These are phyloP conservation scores for Microplitis manilae DNA, from an alignment of 2,888 invertebrate species.

Conservation along the genomic window DNA sequence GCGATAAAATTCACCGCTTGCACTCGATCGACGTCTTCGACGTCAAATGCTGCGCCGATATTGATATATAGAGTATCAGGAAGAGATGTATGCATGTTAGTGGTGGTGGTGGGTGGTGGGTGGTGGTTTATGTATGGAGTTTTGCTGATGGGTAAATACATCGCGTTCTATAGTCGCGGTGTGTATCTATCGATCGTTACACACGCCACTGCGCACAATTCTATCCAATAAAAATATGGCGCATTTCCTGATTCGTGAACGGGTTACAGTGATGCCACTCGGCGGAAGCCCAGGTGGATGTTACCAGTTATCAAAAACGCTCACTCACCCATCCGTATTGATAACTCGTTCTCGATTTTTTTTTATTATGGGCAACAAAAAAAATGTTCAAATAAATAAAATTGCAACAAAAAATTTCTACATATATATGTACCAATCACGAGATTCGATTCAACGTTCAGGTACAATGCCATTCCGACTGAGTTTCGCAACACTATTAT, in stretches of 20 bases:
- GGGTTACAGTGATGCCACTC: slow-evolving; percentile 24
- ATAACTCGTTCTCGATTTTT: neutral
- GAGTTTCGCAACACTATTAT: neutral
- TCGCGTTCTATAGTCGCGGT: slow-evolving; percentile 23
- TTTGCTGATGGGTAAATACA: slow-evolving; percentile 35
- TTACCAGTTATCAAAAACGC: slow-evolving; percentile 14
- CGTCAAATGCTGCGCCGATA: slow-evolving; percentile 31
- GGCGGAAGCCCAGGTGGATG: slow-evolving; percentile 6
- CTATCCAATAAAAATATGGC: slow-evolving; percentile 41
- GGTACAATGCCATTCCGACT: neutral
- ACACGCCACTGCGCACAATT: slow-evolving; percentile 36
- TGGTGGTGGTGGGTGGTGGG: slow-evolving; percentile 3
- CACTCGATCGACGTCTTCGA: slow-evolving; percentile 36
- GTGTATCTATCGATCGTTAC: slow-evolving; percentile 41
- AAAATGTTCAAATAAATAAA: neutral
- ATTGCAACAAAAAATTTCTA: neutral
- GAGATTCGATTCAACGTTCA: neutral
- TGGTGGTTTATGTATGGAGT: slow-evolving; percentile 1
- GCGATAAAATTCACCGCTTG: slow-evolving; percentile 31
- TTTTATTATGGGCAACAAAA: neutral
- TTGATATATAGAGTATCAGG: slow-evolving; percentile 1
- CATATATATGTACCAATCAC: neutral
- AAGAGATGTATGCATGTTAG: slow-evolving; percentile 8
- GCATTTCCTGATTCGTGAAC: slow-evolving; percentile 34
- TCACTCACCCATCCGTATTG: slow-evolving; percentile 6